Base-by-base conservation (phyloP, 92 coral and sea anemone genomes). In the Scolanthus callimorphus region DNA sequence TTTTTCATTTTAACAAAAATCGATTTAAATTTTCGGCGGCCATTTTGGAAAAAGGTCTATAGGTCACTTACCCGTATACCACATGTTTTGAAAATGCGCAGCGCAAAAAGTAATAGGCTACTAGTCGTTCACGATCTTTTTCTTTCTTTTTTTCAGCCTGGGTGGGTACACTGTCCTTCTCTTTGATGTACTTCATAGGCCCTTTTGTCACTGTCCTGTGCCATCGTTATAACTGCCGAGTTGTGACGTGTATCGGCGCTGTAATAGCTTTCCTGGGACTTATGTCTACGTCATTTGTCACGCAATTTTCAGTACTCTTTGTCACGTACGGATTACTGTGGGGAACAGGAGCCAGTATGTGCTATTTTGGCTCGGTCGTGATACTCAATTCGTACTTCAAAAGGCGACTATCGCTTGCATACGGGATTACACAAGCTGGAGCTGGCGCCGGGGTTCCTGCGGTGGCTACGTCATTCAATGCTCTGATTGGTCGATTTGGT, bases 341-440 rank as follows among this genome's bases (percentile, higher is more conserved):
- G 76, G 92, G 92, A n/a, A 64, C 76, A 37, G 92, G 86, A 12
- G 57, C 86, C 1, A 85, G 92, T 39, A 51, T 85, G 51, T 80
- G 86, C 21, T 85, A 80, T 55, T 85, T 80, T 31, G 74, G 83
- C 46, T 85, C 92, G n/a, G 38, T 79, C 27, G 73, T 73, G 1
- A 39, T 56, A 30, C 21, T 79, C 26, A 74, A 74, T 27, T 21
- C 25, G 22, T 69, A 71, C 56, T 79, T 79, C 55, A 65, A 74
- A 25, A 70, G 45, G 30, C 59, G 65, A 4, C 55, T 79, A 44
- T 79, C 85, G 17, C 51, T 79, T 17, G 85, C 79, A 9, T 79
- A 79, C 34, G 85, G 85, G 1, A 29, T 79, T 4, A 49, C 85
- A 3, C 61, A 70, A 26, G 78, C 85, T 28, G 85, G 85, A 20